Conservation (phyloP, 2,797 vertebrate genomes). For the Acipenser transmontanus region DNA sequence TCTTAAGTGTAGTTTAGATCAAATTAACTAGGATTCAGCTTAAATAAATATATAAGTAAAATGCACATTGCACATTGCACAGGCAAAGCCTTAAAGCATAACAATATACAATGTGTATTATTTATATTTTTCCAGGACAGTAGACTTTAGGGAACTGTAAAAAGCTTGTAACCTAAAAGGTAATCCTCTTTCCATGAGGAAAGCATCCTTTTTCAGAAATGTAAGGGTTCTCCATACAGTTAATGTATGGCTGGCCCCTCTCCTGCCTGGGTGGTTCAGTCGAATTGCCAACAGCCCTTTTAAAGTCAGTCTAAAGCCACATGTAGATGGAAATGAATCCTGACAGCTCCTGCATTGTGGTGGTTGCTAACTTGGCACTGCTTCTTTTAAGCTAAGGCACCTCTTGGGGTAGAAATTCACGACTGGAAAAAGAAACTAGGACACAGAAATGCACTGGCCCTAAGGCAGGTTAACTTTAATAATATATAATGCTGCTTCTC, state of each 20-base stretch:
- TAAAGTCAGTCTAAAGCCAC: constrained; percentile 14
- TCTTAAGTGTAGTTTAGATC: not conserved
- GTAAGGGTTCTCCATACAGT: no score
- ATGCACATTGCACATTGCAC: not conserved
- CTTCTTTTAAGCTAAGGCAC: constrained; percentile 25
- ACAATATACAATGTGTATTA: constrained; percentile 1
- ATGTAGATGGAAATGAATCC: constrained; percentile 25
- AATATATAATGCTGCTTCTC: constrained; percentile 5
- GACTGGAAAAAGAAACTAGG: constrained; percentile 32
- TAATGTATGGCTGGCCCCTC: not conserved
- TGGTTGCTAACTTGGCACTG: constrained; percentile 20
- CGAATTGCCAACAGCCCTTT: constrained; percentile 10
- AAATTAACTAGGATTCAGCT: constrained; percentile 4
- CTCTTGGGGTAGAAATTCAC: constrained; percentile 30
- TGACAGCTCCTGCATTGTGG: constrained; percentile 21
- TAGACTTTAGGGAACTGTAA: constrained; percentile 6
- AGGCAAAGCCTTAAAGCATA: not conserved
- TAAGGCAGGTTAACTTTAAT: constrained; percentile 29
- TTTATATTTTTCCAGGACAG: constrained; percentile 10
- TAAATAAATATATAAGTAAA: constrained; percentile 11
- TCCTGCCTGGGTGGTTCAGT: not conserved
- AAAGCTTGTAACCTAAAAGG: not conserved
- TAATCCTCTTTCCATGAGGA: not conserved
- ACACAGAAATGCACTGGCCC: constrained; percentile 25
- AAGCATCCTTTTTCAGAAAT: not conserved